These are phyloP conservation scores for Steinernema carpocapsae DNA, from an alignment of 2,888 invertebrate genomes.

Conservation along the genomic window DNA sequence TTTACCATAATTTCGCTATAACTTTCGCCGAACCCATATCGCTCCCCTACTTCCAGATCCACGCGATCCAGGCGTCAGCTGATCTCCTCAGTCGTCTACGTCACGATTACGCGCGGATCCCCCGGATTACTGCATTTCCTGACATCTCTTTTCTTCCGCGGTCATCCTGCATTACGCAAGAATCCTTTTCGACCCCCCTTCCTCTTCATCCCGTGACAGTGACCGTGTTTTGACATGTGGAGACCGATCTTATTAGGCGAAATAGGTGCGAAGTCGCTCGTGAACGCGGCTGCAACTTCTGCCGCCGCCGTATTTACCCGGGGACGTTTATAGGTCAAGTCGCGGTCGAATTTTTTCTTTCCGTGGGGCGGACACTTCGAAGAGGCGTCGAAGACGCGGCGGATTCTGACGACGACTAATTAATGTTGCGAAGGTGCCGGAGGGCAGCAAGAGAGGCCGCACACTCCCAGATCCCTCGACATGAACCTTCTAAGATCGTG, in stretches of 20 bases:
- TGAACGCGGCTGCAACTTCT: no score
- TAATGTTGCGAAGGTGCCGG: constrained; percentile 31
- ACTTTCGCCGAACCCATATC: no score
- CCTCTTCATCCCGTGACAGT: not conserved
- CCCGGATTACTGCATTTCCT: not conserved
- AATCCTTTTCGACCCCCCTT: not conserved
- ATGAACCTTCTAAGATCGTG: not conserved
- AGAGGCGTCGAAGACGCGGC: not conserved
- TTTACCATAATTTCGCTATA: no score
- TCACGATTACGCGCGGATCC: no score
- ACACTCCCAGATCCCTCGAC: not conserved
- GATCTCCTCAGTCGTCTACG: not conserved
- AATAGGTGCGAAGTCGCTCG: constrained; percentile 4
- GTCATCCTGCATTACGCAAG: not conserved
- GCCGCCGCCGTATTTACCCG: constrained; percentile 29
- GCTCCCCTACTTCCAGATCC: no score
- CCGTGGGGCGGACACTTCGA: constrained; percentile 25
- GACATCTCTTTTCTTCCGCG: not conserved
- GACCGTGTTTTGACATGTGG: constrained; percentile 29
- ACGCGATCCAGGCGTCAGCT: not conserved
- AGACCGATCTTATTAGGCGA: constrained; percentile 33
- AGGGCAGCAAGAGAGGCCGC: constrained; percentile 9
- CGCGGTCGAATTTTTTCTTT: constrained; percentile 34
- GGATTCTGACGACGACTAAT: constrained; percentile 17
- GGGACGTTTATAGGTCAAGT: constrained; percentile 28